Base-by-base conservation (phyloP, 2,113 vertebrate species). In the Microtus oregoni region DNA sequence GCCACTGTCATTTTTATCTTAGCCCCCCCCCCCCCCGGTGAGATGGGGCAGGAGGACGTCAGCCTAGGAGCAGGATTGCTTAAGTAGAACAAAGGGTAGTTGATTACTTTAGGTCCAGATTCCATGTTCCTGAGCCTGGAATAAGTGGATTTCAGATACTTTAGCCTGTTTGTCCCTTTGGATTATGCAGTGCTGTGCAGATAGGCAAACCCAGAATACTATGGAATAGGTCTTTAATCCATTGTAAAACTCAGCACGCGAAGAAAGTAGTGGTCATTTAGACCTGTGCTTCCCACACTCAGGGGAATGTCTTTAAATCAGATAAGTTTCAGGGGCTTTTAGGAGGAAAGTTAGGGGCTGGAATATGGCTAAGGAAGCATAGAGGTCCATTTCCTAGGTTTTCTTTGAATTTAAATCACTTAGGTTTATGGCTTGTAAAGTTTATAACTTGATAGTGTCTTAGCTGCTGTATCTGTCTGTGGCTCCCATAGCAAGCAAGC, bases 121-220 rank as follows among this genome's bases (percentile, higher is more conserved):
- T 82, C 81, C 81, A 47, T 91, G 85, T 82, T 65, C 92, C 72
- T 94, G 58, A 76, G 86, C 92, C 94, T 86, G 81, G 58, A 94
- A 94, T 96, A 97, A 97, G 95, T 97, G 76, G 86, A 38, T 96
- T 98, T 94, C 97, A 97, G 93, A 96, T 90, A 90, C 79, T 90
- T 93, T 90, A 89, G 72, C 44, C 55, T 94, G 76, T 58, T 85
- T 78, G 15, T 96, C 26, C 81, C 93, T 68, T 83, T 77, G 82
- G 73, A 70, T 65, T 0, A 55, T 95, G 32, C 12, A 67, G 41
- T 88, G 4, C 72, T 41, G n/a, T 90, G 38, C 61, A 86, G 47
- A 86, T 75, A 90, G 14, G 44, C 73, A 70, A 61, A 55, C 89
- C 17, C 92, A 77, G 58, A 94, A 96, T 92, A 94, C 38, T 70